Conservation (phyloP, 2,888 invertebrate species). For the Paralinhomoeus sp. region DNA sequence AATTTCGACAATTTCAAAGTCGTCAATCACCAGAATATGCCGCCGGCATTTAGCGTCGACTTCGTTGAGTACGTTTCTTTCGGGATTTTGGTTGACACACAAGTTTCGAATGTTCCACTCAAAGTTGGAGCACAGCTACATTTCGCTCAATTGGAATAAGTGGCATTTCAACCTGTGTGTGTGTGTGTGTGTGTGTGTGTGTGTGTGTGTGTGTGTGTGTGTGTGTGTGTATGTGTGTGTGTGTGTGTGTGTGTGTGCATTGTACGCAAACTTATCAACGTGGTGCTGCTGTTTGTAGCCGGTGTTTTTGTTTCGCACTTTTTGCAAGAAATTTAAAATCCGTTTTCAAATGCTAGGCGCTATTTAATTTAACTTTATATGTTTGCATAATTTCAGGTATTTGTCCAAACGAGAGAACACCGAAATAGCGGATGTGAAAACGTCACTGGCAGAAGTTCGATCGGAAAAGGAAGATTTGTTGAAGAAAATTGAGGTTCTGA, state of each 20-base stretch:
- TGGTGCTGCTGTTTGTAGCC: slow-evolving; percentile 6
- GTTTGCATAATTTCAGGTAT: slow-evolving; percentile 13
- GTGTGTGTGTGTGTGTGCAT: too few species aligned
- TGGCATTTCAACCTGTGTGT: too few species aligned
- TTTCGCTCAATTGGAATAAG: too few species aligned
- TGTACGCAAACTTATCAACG: too few species aligned
- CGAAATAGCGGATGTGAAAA: slow-evolving; percentile 10
- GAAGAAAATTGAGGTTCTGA: background rate
- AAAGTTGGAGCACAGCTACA: too few species aligned
- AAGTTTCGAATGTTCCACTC: too few species aligned
- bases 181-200: too few species aligned
- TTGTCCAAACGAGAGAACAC: slow-evolving; percentile 11
- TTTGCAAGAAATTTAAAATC: too few species aligned
- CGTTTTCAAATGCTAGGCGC: background rate
- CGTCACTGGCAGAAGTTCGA: slow-evolving; percentile 5
- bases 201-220: too few species aligned
- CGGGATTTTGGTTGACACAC: slow-evolving; percentile 4
- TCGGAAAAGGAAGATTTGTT: background rate
- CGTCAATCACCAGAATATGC: slow-evolving; percentile 34
- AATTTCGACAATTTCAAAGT: slow-evolving; percentile 5
- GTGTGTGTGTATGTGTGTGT: too few species aligned
- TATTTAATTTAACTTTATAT: background rate
- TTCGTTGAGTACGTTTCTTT: slow-evolving; percentile 48
- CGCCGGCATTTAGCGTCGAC: slow-evolving; percentile 76
- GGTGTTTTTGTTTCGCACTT: too few species aligned